Conservation (phyloP, 1,140 invertebrate species). For the Leptinotarsa defecta region DNA sequence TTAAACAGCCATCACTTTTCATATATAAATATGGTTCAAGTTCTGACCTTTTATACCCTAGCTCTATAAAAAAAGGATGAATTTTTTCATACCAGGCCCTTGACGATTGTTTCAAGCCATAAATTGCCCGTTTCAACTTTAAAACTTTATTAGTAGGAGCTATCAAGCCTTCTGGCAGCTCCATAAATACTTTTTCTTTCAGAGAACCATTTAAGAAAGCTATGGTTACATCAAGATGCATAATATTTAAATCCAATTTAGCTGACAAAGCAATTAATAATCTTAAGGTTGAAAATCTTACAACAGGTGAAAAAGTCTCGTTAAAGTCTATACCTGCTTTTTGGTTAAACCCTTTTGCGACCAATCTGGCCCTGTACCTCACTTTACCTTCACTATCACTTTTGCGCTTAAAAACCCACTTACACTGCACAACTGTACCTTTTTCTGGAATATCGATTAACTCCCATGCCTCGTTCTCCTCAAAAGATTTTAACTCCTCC, state of each 20-base stretch:
- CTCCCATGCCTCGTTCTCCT: conserved; percentile 53
- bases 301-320: conserved; percentile 51
- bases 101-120: conserved; percentile 56
- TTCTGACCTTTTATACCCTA: conserved; percentile 45
- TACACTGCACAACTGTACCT: conserved; percentile 46
- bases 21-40: conserved; percentile 48
- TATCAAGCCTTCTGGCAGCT: conserved; percentile 51
- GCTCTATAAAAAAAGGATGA: conserved; percentile 42
- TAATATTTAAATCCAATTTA: conserved; percentile 42
- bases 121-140: conserved; percentile 54
- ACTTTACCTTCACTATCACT: conserved; percentile 46
- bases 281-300: conserved; percentile 52
- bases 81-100: conserved; percentile 49
- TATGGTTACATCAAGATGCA: conserved; percentile 37
- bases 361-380: conserved; percentile 45
- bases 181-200: conserved; percentile 54
- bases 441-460: conserved; percentile 40
- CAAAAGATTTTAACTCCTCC: conserved; percentile 45
- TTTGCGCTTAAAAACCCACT: conserved; percentile 56
- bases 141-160: conserved; percentile 40
- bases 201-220: conserved; percentile 50
- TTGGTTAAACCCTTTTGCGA: conserved; percentile 54
- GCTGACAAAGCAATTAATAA: conserved; percentile 52
- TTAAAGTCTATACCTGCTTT: conserved; percentile 51
- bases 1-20: conserved; percentile 9